Percentiles rank a stretch among this genome's conserved stretches.
phyloP scores from a whole-genome alignment of 2,888 invertebrate genomes.

The Miltochrista miniata region DNA sequence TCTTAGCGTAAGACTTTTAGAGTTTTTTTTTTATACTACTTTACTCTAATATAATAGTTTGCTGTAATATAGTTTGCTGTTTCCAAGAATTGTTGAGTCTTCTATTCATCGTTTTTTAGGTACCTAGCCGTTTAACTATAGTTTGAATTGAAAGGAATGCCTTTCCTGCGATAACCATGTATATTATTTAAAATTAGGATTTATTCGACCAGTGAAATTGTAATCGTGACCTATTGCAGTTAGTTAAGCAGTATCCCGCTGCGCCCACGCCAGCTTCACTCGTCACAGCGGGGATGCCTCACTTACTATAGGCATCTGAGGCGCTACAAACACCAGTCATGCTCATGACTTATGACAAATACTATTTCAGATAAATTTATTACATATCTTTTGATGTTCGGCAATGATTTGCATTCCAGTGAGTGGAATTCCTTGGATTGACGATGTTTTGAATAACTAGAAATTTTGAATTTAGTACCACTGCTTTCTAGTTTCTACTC shows the following conservation, averaged over 20 bases:
- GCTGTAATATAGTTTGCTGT: no score
- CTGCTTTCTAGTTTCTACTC: no score
- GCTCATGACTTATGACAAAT: conserved; percentile 54
- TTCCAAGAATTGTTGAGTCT: no score
- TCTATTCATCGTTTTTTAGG: conserved; percentile 26
- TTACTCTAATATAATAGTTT: no score
- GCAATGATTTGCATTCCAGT: conserved; percentile 38
- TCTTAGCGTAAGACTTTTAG: no score
- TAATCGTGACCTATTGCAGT: conserved; percentile 74
- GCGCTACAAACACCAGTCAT: conserved; percentile 32
- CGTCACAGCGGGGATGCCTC: conserved; percentile 60
- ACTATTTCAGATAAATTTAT: conserved; percentile 55
- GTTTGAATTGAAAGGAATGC: conserved; percentile 37
- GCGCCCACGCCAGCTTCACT: conserved; percentile 50
- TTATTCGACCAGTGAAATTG: conserved; percentile 65
- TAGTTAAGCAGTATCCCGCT: conserved; percentile 61
- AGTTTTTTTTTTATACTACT: no score
- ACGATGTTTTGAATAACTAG: no score
- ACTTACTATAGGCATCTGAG: conserved; percentile 44
- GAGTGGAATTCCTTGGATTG: conserved; percentile 17
- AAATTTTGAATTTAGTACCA: no score
- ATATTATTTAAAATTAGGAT: conserved; percentile 54
- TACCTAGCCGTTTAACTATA: conserved; percentile 19
- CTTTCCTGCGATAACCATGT: conserved; percentile 32
- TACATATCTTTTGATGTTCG: conserved; percentile 42